Conservation (phyloP, 92 coral and sea anemone species). For the Palythoa caribaeorum region DNA sequence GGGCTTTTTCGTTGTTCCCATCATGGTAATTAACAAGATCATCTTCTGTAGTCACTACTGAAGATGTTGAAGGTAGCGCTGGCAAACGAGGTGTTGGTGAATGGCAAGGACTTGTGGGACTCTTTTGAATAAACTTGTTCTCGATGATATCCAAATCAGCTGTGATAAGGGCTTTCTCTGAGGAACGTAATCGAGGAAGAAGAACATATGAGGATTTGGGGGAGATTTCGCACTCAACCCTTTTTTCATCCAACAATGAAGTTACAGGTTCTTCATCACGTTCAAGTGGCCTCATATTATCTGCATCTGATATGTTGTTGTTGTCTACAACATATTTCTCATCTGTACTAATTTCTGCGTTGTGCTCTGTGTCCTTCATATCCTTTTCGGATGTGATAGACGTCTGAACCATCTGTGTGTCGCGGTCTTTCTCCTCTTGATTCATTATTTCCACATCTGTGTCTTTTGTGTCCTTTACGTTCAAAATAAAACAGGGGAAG, state of each 20-base stretch:
- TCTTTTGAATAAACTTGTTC: neutral
- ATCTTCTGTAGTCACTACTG: constrained; percentile 48
- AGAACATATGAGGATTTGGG: constrained; percentile 86
- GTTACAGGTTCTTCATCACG: neutral
- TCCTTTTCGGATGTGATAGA: neutral
- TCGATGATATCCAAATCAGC: constrained; percentile 50
- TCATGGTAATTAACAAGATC: neutral
- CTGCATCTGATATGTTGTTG: neutral
- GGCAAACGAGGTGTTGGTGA: constrained; percentile 59
- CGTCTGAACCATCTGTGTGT: neutral
- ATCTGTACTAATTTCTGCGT: neutral
- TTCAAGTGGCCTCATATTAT: neutral
- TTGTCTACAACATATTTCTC: neutral
- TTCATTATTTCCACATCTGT: neutral
- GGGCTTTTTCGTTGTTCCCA: neutral
- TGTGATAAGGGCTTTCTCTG: constrained; percentile 70
- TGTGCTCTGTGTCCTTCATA: neutral
- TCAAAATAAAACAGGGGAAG: neutral
- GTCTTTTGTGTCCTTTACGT: constrained; percentile 12
- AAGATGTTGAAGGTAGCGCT: constrained; percentile 57
- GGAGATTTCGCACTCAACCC: constrained; percentile 73
- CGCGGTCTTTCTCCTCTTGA: neutral
- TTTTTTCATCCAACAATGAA: constrained; percentile 5
- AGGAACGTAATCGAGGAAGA: constrained; percentile 81
- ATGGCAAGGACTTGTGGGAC: constrained; percentile 21